A percentile compares a stretch with the other conserved stretches of the same genome.
Evolutionary conservation across 2,888 invertebrate genomes (phyloP).

Genomic region (Limnephilus lunatus): DNA sequence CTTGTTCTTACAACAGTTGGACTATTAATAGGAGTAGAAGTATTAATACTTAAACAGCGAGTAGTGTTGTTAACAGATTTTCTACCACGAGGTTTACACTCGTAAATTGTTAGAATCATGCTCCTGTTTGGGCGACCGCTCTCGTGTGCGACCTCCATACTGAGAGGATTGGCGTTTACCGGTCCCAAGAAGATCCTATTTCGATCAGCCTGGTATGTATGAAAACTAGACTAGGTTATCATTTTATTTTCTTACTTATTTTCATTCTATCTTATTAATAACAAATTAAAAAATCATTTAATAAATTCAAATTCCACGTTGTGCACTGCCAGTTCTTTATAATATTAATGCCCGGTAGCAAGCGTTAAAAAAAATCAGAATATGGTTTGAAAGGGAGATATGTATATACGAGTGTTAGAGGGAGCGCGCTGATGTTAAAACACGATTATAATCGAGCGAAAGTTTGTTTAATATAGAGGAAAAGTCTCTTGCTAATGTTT

Average conservation of each 20-base stretch:
- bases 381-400: too few relatives aligned
- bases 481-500: too few relatives aligned
- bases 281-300: too few relatives aligned
- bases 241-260: not conserved
- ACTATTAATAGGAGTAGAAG: not conserved
- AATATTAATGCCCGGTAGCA: too few relatives aligned
- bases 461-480: too few relatives aligned
- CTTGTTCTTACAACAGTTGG: not conserved
- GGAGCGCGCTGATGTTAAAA: too few relatives aligned
- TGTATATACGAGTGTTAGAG: too few relatives aligned
- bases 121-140: not conserved
- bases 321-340: too few relatives aligned
- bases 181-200: not conserved
- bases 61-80: not conserved
- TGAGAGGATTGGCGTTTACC: not conserved
- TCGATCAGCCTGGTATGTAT: not conserved
- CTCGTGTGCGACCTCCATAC: not conserved
- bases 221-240: not conserved
- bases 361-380: too few relatives aligned
- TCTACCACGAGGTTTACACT: not conserved
- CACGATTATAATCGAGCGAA: too few relatives aligned
- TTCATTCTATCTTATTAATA: not conserved
- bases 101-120: not conserved
- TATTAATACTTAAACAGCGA: too few relatives aligned
- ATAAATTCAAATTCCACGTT: too few relatives aligned